phyloP scores from a whole-genome alignment of 2,113 vertebrate species.

The Paraplagusia blochii region DNA sequence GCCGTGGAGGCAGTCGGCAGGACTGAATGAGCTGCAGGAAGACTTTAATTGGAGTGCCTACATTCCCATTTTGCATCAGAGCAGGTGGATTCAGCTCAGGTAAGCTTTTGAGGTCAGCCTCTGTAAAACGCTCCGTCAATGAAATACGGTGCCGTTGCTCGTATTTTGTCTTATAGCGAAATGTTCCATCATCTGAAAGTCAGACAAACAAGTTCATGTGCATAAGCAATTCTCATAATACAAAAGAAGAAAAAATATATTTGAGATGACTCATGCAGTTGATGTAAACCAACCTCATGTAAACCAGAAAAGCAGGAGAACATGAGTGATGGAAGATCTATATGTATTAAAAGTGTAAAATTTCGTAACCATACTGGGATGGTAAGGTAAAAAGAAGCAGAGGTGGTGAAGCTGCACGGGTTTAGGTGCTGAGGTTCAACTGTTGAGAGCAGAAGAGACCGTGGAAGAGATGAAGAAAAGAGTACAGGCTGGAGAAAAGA shows the following conservation, averaged over 20 bases:
- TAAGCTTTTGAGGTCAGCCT: constrained; percentile 77
- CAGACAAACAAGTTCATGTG: not conserved
- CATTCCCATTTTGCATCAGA: constrained; percentile 90
- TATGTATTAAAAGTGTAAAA: no score
- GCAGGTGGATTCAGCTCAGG: constrained; percentile 89
- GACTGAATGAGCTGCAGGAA: constrained; percentile 91
- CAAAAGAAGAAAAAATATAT: not conserved
- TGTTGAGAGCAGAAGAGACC: no score
- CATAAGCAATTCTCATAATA: not conserved
- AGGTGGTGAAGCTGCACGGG: no score
- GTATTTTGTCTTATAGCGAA: constrained; percentile 76
- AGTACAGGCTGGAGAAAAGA: no score
- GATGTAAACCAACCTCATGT: no score
- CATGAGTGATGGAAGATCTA: no score
- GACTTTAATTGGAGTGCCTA: constrained; percentile 85
- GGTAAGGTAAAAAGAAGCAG: no score
- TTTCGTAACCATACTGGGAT: no score
- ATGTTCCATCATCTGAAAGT: constrained; percentile 61
- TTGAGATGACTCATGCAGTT: no score
- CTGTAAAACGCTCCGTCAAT: constrained; percentile 68
- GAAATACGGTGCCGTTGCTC: constrained; percentile 68
- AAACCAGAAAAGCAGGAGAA: no score
- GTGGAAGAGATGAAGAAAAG: no score
- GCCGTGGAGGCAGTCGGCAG: constrained; percentile 86
- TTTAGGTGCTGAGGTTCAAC: no score